Conservation (phyloP, 2,113 vertebrate species). For the Cricetomys ansorgei region DNA sequence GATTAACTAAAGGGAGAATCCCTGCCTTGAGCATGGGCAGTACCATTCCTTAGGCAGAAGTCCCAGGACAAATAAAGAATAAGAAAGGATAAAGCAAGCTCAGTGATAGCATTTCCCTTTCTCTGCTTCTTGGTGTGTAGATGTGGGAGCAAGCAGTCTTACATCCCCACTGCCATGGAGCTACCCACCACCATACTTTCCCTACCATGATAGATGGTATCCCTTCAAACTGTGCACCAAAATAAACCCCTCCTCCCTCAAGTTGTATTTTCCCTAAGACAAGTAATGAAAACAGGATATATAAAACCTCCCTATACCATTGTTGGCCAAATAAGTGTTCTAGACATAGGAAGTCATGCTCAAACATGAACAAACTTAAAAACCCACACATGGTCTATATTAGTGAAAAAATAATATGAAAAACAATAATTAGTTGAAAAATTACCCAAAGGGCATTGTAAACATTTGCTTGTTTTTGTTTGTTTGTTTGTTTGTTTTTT, state of each 20-base stretch:
- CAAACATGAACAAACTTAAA: neutral
- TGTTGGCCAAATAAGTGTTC: neutral
- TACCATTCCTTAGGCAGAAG: neutral
- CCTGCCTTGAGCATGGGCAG: neutral
- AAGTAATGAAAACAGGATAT: neutral
- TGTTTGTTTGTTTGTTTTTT: too few relatives aligned
- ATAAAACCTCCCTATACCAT: neutral
- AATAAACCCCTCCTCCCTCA: neutral
- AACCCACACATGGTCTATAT: neutral
- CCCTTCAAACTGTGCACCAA: neutral
- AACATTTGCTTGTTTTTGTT: too few relatives aligned
- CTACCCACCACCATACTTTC: too few relatives aligned
- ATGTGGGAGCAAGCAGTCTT: neutral
- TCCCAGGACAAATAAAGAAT: neutral
- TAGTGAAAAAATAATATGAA: neutral
- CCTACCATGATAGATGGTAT: neutral
- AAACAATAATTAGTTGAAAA: slow-evolving; percentile 1
- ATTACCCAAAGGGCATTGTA: neutral
- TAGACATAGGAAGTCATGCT: neutral
- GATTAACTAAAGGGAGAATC: neutral
- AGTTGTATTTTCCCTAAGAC: neutral
- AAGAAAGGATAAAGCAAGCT: neutral
- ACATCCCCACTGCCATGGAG: too few relatives aligned
- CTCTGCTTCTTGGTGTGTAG: neutral
- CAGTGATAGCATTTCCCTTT: neutral